Evolutionary conservation across 2,888 invertebrate species (phyloP), one percentile per base, ranked within the genome.

Genomic region (Drosophila anomalipes): DNA sequence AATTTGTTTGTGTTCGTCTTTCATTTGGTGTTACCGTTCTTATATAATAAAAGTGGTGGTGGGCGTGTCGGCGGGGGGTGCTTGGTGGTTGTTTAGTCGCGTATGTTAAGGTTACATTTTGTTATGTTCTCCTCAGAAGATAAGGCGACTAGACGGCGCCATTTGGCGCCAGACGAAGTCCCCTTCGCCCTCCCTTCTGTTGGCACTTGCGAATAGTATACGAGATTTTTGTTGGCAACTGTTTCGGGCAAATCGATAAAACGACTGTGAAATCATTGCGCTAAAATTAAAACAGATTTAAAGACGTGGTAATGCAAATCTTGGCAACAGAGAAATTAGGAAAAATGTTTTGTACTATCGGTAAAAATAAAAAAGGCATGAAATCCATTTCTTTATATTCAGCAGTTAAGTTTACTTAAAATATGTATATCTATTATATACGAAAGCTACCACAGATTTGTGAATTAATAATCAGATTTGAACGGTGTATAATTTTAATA

Each of bases 91-190:
- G 64, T 51, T 63, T 54, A 53, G 71, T 75, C 70, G 78, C 70
- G 78, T 84, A 79, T 89, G 83, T 79, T 85, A 87, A 89, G 87
- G 87, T 87, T 87, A 87, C 68, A 83, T 41, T 82, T 79, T 83
- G 79, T 82, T 77, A 76, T 82, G 68, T 62, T 69, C 64, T 58
- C 47, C n/a, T 37, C 47, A 28, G 52, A 54, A 62, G 64, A 69
- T 59, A 79, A 22, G 53, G 76, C 85, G 86, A 70, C 87, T 72
- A 87, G 88, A 87, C 89, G 87, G 83, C 86, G 86, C 83, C 86
- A 80, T 51, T 56, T 65, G 77, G 56, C 64, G 74, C 66, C 81
- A 72, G 70, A 74, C 72, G 37, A 74, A 58, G 59, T 54, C 66
- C 52, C 58, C 39, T 6, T 28, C 35, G 63, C 41, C 37, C 35